Conservation (phyloP, 2,113 vertebrate genomes). For the Edolisoma coerulescens region DNA sequence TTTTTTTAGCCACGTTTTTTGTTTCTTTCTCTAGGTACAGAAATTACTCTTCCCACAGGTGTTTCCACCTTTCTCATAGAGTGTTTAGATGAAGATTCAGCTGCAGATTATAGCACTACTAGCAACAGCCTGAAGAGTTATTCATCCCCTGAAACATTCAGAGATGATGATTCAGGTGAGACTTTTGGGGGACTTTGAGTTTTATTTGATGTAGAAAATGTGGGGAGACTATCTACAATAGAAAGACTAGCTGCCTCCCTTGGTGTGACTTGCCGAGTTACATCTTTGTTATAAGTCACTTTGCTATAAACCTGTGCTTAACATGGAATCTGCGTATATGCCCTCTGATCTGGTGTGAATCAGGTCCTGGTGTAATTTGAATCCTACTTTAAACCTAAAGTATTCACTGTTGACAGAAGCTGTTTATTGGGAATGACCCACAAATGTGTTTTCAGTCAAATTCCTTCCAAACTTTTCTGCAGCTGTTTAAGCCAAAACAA, state of each 20-base stretch:
- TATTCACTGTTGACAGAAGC: not conserved
- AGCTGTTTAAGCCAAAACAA: not conserved
- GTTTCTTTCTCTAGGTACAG: constrained; percentile 49
- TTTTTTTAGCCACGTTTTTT: not conserved
- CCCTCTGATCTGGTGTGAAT: not conserved
- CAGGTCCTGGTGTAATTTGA: not conserved
- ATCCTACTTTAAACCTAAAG: not conserved
- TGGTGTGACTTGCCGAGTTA: not conserved
- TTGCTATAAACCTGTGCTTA: not conserved
- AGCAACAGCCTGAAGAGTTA: constrained; percentile 47
- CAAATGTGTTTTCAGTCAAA: not conserved
- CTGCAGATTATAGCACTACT: not conserved
- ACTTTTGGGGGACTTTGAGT: not conserved
- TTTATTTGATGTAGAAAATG: not conserved
- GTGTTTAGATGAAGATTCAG: constrained; percentile 63
- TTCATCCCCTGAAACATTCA: constrained; percentile 83
- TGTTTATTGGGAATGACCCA: not conserved
- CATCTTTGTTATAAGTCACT: not conserved
- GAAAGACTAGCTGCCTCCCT: not conserved
- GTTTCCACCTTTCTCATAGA: constrained; percentile 69
- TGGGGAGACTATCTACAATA: not conserved
- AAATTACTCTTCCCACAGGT: constrained; percentile 66
- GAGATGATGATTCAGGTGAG: constrained; percentile 69
- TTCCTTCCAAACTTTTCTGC: not conserved
- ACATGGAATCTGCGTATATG: not conserved